These are phyloP conservation scores for Lithophane ornitopus DNA, from an alignment of 2,888 invertebrate genomes.

Conservation along the genomic window DNA sequence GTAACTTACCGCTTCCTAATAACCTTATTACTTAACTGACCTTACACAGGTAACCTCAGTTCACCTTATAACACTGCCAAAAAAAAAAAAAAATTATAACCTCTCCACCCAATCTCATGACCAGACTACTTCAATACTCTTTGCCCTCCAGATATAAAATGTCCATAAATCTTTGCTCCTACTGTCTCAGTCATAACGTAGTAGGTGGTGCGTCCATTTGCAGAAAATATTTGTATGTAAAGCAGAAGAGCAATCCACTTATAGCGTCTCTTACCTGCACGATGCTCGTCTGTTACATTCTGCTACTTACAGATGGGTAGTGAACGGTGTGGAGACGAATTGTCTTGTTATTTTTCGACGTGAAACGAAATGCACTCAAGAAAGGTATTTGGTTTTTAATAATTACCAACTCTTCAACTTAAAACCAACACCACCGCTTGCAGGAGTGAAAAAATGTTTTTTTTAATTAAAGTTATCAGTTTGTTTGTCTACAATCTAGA, in stretches of 20 bases:
- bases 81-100: neutral
- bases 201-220: conserved; percentile 74
- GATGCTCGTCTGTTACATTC: conserved; percentile 83
- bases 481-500: too few relatives aligned
- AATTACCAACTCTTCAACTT: too few relatives aligned
- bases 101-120: neutral
- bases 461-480: too few relatives aligned
- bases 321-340: conserved; percentile 69
- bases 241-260: conserved; percentile 90
- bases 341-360: neutral
- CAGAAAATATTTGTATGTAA: conserved; percentile 90
- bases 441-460: too few relatives aligned
- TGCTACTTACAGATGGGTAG: conserved; percentile 71
- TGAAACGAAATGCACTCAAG: neutral
- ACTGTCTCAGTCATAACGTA: conserved; percentile 53
- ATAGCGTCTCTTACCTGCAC: conserved; percentile 88
- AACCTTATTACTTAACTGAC: neutral
- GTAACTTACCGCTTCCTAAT: neutral
- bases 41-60: neutral
- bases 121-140: conserved; percentile 7
- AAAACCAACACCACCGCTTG: too few relatives aligned
- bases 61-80: neutral
- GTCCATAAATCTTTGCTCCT: conserved; percentile 44
- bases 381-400: neutral
- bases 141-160: conserved; percentile 44